Percentiles rank a stretch among this genome's conserved stretches.
phyloP scores from a whole-genome alignment of 2,888 invertebrate species.

The Eupeodes luniger region DNA sequence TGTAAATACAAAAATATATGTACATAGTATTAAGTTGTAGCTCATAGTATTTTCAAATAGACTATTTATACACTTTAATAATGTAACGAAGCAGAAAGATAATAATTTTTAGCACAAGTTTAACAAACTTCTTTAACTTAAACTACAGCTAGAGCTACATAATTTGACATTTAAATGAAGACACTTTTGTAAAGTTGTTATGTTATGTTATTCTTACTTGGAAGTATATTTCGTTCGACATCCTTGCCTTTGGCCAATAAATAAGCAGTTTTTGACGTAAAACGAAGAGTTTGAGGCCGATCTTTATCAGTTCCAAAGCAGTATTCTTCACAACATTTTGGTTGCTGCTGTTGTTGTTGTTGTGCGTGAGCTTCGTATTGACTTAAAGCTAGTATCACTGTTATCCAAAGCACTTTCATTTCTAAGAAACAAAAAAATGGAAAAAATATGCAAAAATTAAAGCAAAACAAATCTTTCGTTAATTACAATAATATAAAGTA shows the following conservation, averaged over 20 bases:
- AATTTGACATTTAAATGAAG: no score
- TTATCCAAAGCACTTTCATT: constrained; percentile 78
- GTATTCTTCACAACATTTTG: constrained; percentile 79
- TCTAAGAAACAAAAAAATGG: constrained; percentile 68
- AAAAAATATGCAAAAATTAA: neutral
- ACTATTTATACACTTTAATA: no score
- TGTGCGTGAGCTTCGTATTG: constrained; percentile 76
- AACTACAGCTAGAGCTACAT: no score
- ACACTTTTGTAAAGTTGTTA: no score
- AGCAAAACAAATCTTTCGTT: no score
- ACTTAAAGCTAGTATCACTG: constrained; percentile 77
- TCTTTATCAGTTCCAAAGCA: constrained; percentile 82
- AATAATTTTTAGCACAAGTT: no score
- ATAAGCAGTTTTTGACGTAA: constrained; percentile 91
- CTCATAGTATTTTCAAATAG: no score
- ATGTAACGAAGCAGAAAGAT: no score
- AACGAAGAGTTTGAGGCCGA: constrained; percentile 84
- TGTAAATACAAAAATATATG: no score
- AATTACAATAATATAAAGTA: no score
- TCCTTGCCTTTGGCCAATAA: constrained; percentile 87
- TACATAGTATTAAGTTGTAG: no score
- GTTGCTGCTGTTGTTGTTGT: constrained; percentile 67
- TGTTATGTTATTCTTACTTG: constrained; percentile 85
- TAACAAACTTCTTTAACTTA: no score
- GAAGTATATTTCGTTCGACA: constrained; percentile 86